Evolutionary conservation across 2,797 vertebrate genomes (phyloP), one percentile per base, ranked within the genome.

Genomic region (Crossoptilon crossoptilon): DNA sequence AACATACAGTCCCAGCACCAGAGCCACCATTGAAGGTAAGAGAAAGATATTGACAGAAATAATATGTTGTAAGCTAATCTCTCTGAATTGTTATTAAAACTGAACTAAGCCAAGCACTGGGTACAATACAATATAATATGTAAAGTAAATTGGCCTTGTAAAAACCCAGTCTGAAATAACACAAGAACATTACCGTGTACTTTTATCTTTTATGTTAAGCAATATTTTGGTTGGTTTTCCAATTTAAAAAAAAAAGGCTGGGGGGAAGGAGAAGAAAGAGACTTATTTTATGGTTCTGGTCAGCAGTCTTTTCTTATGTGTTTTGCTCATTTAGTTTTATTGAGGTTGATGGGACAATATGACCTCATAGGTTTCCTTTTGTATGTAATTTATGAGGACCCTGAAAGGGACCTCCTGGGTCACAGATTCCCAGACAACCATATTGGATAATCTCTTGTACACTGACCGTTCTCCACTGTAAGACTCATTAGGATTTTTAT

Each of bases 1-100:
- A 99, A 93, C 93, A 98, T 96, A 97, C 96, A 72, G 97, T 96
- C 76, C 97, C 98, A 44, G 97, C 97, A 91, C 87, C 91, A 55
- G 98, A 98, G 75, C 98, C 98, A 91, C 98, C 98, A 14, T 87
- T 97, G 55, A 99, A 99, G 98, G 99, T 99, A 98, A 86, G 95
- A 91, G 90, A 59, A 39, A 33, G n/a, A 64, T 80, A 74, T 26
- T 67, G 66, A 78, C 53, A 91, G 39, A 69, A 74, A 41, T 2
- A 2, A 59, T 74, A 15, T 69, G 18, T 72, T 91, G 31, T 71
- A 55, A 75, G 7, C 71, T 94, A n/a, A 48, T 81, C 89, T 88
- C 60, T 86, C 53, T 49, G 53, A 62, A 63, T 63, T 88, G 16
- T 77, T 74, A 29, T 16, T 86, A 41, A 76, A 93, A 88, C 10